Evolutionary conservation across 2,888 invertebrate genomes (phyloP).

Genomic region (Orthosia gracilis): DNA sequence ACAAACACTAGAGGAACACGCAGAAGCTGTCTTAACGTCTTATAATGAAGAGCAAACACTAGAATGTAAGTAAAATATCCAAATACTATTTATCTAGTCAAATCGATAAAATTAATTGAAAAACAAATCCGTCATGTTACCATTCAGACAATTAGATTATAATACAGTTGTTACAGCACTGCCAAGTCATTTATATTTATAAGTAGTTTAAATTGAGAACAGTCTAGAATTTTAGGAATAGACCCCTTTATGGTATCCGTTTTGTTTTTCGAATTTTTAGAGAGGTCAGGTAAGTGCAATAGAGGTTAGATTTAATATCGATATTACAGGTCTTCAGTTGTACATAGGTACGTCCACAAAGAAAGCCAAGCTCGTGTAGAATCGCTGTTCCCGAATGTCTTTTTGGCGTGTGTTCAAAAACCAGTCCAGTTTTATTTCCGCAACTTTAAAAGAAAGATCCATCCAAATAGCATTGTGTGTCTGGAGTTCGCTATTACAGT

Average conservation of each 20-base stretch:
- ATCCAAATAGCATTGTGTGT: slow-evolving; percentile 67
- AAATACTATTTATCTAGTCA: slow-evolving; percentile 48
- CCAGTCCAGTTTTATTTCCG: slow-evolving; percentile 67
- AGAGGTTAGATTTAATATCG: slow-evolving; percentile 33
- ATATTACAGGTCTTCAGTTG: slow-evolving; percentile 47
- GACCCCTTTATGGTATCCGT: slow-evolving; percentile 60
- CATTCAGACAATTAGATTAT: slow-evolving; percentile 67
- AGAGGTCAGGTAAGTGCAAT: slow-evolving; percentile 31
- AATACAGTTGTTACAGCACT: slow-evolving; percentile 86
- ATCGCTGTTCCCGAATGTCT: slow-evolving; percentile 69
- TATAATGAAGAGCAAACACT: slow-evolving; percentile 35
- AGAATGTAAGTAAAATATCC: slow-evolving; percentile 54
- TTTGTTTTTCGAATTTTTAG: slow-evolving; percentile 45
- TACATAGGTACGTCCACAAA: slow-evolving; percentile 61
- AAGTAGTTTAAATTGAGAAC: slow-evolving; percentile 75
- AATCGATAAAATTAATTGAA: slow-evolving; percentile 44
- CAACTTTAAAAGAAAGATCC: slow-evolving; percentile 68
- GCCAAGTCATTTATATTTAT: slow-evolving; percentile 83
- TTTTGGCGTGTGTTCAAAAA: slow-evolving; percentile 78
- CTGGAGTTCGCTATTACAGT: slow-evolving; percentile 59
- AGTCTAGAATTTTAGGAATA: slow-evolving; percentile 73
- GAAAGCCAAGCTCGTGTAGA: slow-evolving; percentile 62
- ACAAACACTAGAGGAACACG: slow-evolving; percentile 31
- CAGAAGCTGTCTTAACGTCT: slow-evolving; percentile 16
- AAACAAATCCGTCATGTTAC: slow-evolving; percentile 61